phyloP scores from a whole-genome alignment of 2,888 invertebrate genomes.

The Drosophila eohydei region DNA sequence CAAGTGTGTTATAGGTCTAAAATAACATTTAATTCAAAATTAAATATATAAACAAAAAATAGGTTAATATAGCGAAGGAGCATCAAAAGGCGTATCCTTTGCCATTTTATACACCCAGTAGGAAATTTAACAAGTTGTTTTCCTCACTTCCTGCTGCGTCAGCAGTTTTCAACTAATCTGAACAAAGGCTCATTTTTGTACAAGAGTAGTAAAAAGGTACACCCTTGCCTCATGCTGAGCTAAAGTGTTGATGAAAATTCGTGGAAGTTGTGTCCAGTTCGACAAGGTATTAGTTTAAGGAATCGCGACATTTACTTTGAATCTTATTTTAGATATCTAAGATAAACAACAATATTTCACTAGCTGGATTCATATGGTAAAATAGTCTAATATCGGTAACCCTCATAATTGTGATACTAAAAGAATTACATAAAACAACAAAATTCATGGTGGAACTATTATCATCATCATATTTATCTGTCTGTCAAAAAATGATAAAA shows the following conservation, averaged over 20 bases:
- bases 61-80: not conserved
- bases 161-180: conserved; percentile 44
- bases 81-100: not conserved
- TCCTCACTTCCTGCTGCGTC: conserved; percentile 57
- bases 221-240: conserved; percentile 66
- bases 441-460: no score
- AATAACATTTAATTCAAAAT: no score
- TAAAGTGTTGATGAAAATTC: conserved; percentile 47
- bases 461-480: no score
- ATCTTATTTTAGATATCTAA: not conserved
- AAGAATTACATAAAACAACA: no score
- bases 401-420: not conserved
- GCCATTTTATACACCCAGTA: not conserved
- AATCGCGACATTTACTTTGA: conserved; percentile 6
- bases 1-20: no score
- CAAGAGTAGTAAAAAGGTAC: conserved; percentile 43
- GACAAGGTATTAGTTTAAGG: not conserved
- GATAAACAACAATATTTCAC: not conserved
- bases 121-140: conserved; percentile 13
- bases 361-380: not conserved
- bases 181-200: conserved; percentile 32
- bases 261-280: conserved; percentile 35
- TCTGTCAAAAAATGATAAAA: no score
- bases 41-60: no score
- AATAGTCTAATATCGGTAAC: not conserved